Base-by-base conservation (phyloP, 2,113 vertebrate species). In the Parus major region DNA sequence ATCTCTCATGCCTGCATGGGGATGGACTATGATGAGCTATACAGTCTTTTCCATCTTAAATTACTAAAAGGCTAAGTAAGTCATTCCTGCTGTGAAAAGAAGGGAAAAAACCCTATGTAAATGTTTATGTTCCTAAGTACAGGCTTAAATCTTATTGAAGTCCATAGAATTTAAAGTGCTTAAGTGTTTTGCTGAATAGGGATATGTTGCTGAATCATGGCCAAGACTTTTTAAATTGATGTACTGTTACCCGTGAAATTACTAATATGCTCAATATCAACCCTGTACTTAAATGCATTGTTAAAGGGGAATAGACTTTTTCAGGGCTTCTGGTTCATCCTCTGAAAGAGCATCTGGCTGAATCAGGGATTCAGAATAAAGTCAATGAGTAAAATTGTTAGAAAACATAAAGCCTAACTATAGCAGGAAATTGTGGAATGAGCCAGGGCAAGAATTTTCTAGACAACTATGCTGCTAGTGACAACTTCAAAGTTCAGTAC, bases 161-260 rank as follows among this genome's bases (percentile, higher is more conserved):
- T 28, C 47, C 20, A 36, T 10, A 70, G 69, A 88, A 94, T 95
- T 90, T 91, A 75, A 91, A 95, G 64, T 77, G 52, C 28, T 79
- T 78, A 71, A 84, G 50, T 53, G 61, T 76, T 91, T 86, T 92
- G 84, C 89, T 91, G 77, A 89, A 85, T 61, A 57, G 24, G 33
- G 41, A 65, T 76, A 36, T 21, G 13, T 72, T 91, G 66, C 86
- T 94, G 72, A 96, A 80, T 76, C 57, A 65, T 7, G 10, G 70
- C 78, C 82, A 90, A 82, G 73, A 77, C 81, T 82, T 89, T 60
- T 78, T 82, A 68, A 65, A 16, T 0, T 81, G 79, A 81, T 33
- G 39, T 73, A 39, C 33, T 49, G 23, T 57, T 85, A 76, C 35
- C 36, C 22, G 7, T 77, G 72, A 80, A 83, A 78, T 87, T 80